phyloP scores from a whole-genome alignment of 2,888 invertebrate species.

The Pristionchus exspectatus region DNA sequence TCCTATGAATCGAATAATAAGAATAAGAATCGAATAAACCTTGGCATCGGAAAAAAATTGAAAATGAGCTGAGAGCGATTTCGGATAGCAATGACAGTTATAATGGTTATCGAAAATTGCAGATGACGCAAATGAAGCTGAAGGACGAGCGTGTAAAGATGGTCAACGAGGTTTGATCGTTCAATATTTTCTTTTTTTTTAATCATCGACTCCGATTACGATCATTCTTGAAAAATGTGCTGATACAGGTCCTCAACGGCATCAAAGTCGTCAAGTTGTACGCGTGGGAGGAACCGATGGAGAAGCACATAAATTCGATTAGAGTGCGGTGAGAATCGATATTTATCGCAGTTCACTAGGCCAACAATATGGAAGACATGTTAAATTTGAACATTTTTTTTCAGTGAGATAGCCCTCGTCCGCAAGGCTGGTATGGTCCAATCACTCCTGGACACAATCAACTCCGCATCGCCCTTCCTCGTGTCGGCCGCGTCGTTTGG shows the following conservation, averaged over 20 bases:
- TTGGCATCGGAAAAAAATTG: no score
- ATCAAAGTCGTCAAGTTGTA: constrained; percentile 85
- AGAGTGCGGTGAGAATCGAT: constrained; percentile 82
- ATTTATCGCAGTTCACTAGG: background rate
- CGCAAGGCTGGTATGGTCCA: constrained; percentile 92
- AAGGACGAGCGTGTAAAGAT: constrained; percentile 94
- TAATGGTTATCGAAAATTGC: background rate
- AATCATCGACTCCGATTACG: no score
- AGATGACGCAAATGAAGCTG: constrained; percentile 90
- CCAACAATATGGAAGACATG: no score
- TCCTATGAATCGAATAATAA: no score
- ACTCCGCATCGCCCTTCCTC: constrained; percentile 95
- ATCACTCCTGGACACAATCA: constrained; percentile 92
- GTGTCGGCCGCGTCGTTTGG: constrained; percentile 90
- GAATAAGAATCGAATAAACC: no score
- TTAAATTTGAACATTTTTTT: background rate
- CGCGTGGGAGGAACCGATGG: constrained; percentile 82
- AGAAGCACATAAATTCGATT: constrained; percentile 88
- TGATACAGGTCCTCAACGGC: constrained; percentile 85
- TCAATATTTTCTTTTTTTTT: no score
- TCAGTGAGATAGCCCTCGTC: constrained; percentile 86
- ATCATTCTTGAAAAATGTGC: no score
- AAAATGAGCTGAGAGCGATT: no score
- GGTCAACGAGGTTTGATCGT: constrained; percentile 87
- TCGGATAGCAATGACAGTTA: no score